Evolutionary conservation across 2,888 invertebrate genomes (phyloP), one percentile per base, ranked within the genome.

Genomic region (Apamea crenata): DNA sequence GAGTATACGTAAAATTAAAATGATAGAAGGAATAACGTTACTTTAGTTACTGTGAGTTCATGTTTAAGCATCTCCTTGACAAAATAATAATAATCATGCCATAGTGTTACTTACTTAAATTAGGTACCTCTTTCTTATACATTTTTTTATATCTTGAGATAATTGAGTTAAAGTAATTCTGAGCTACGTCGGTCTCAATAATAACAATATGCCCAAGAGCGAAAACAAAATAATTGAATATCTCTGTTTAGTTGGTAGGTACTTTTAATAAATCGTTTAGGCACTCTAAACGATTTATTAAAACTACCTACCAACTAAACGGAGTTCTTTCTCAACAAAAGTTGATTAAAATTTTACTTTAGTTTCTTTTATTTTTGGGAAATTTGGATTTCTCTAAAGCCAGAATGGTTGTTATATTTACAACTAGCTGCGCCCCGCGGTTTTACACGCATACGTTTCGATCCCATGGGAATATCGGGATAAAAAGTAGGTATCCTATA

Each of bases 221-320:
- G 16, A 16, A 66, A 65, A 25, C 76, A 1, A 76, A 76, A 66
- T 53, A 66, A 56, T 56, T 56, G 18, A 12, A 56, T 36, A 29
- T 66, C 44, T 76, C 44, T n/a, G 29, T 65, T 50, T 3, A 53
- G 29, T 77, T 18, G 2, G n/a, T 50, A 73, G 16, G 14, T 73
- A 44, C 18, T 72, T 61, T 70, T 47, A 29, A 29, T 56, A 75
- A 25, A 53, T 40, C 8, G 3, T 65, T 29, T 65, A 32, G 40
- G 18, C 18, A 32, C 75, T 65, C 36, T 36, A 36, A 36, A 36
- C 36, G 36, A 36, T 36, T 36, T 0, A 36, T 36, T 36, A 36
- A 36, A 36, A 36, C 5, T 36, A 36, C 36, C 36, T 36, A 36
- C 36, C 36, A 36, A 36, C 36, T 36, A 36, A 36, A 36, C 36